A percentile compares a stretch with the other conserved stretches of the same genome.
Conservation (phyloP, 2,888 invertebrate species). For the Ischnura elegans region DNA sequence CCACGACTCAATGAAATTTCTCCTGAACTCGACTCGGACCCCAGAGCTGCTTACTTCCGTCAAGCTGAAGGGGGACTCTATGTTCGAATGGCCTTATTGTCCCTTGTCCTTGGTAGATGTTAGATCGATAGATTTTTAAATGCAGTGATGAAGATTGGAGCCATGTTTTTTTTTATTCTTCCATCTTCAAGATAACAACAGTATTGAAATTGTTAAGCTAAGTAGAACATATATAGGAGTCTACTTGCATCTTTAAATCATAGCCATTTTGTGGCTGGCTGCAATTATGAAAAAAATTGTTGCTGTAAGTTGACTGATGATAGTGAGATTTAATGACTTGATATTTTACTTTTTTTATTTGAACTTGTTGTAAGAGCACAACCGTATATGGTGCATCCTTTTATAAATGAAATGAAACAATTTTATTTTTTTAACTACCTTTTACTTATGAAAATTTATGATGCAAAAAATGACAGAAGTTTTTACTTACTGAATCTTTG, state of each 20-base stretch:
- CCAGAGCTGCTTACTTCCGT: conserved; percentile 98
- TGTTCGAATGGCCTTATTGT: conserved; percentile 97
- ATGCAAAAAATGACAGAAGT: not conserved
- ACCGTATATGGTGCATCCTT: not conserved
- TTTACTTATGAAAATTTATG: not conserved
- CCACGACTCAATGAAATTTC: conserved; percentile 97
- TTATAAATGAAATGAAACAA: not conserved
- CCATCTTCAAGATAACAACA: not conserved
- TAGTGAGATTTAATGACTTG: not conserved
- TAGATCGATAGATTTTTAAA: conserved; percentile 65
- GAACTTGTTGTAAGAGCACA: not conserved
- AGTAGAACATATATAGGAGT: not conserved
- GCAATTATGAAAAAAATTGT: not conserved
- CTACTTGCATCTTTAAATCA: not conserved
- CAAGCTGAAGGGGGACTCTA: conserved; percentile 99
- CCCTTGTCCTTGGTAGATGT: conserved; percentile 88
- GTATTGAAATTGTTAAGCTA: not conserved
- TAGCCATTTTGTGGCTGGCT: not conserved
- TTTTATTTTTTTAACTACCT: conserved; percentile 26
- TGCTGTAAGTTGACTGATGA: not conserved
- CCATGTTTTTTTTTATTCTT: not conserved
- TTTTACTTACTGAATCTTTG: not conserved
- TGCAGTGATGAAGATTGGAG: not conserved
- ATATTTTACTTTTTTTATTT: conserved; percentile 11
- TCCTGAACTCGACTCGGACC: conserved; percentile 96